A percentile compares a stretch with the other conserved stretches of the same genome.
These are phyloP conservation scores for Corynorhinus townsendii DNA, from an alignment of 2,113 vertebrate species.

Conservation along the genomic window DNA sequence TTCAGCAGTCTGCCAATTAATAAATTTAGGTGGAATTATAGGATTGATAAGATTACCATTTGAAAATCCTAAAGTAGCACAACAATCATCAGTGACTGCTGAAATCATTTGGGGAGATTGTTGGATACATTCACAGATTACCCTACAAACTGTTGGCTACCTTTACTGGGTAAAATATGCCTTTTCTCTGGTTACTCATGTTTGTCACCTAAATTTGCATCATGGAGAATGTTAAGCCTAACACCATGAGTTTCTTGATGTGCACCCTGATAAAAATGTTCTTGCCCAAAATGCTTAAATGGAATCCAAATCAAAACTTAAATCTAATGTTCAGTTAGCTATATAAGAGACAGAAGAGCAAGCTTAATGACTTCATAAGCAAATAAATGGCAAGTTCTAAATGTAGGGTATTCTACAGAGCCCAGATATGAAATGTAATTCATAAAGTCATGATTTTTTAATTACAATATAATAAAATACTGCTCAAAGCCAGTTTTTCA, in stretches of 20 bases:
- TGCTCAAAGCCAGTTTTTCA: constrained; percentile 28
- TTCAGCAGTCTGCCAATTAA: background rate
- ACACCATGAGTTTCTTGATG: background rate
- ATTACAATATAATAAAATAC: constrained; percentile 64
- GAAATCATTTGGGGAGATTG: background rate
- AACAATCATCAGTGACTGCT: background rate
- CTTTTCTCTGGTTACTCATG: background rate
- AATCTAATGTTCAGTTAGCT: background rate
- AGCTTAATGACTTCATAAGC: background rate
- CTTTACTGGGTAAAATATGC: background rate
- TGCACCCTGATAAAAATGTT: background rate
- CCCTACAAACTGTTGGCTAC: background rate
- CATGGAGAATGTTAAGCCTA: background rate
- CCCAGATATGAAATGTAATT: constrained; percentile 49
- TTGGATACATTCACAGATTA: background rate
- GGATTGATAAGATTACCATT: background rate
- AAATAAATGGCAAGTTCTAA: background rate
- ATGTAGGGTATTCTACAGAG: background rate
- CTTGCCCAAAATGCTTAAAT: background rate
- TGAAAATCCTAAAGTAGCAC: background rate
- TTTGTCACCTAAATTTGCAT: background rate
- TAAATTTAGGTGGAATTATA: background rate
- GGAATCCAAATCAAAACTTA: background rate
- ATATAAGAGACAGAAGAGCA: background rate
- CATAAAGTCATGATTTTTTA: constrained; percentile 70